phyloP scores from a whole-genome alignment of 2,113 vertebrate genomes.

The Phoxinus phoxinus region DNA sequence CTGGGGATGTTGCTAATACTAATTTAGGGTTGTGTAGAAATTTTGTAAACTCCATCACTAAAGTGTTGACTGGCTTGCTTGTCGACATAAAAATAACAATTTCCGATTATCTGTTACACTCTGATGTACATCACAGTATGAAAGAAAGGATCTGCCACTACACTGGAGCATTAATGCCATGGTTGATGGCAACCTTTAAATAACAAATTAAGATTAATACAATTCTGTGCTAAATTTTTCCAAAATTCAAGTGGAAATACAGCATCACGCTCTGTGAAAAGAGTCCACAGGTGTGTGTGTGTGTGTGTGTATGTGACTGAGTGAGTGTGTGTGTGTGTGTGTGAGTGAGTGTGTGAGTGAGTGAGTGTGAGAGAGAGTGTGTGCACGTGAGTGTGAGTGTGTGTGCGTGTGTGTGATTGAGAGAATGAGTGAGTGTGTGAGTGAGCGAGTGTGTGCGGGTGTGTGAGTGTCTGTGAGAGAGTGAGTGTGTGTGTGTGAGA shows the following conservation, averaged over 20 bases:
- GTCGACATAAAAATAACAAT: too few species aligned
- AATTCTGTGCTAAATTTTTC: not conserved
- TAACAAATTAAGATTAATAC: not conserved
- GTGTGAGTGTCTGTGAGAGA: too few species aligned
- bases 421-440: too few species aligned
- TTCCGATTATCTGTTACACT: not conserved
- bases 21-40: not conserved
- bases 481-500: too few species aligned
- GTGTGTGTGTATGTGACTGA: too few species aligned
- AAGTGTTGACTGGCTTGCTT: not conserved
- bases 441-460: too few species aligned
- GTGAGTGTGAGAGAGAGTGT: too few species aligned
- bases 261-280: not conserved
- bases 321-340: too few species aligned
- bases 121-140: not conserved
- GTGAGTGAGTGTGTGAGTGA: too few species aligned
- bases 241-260: not conserved
- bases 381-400: too few species aligned
- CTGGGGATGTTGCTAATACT: not conserved
- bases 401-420: too few species aligned
- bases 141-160: not conserved
- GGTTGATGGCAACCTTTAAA: not conserved
- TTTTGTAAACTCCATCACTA: not conserved
- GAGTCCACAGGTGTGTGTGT: not conserved
- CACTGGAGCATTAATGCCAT: not conserved